A percentile compares a stretch with the other conserved stretches of the same genome.
These are phyloP conservation scores for Notodonta dromedarius DNA, from an alignment of 2,888 invertebrate genomes.

Conservation along the genomic window DNA sequence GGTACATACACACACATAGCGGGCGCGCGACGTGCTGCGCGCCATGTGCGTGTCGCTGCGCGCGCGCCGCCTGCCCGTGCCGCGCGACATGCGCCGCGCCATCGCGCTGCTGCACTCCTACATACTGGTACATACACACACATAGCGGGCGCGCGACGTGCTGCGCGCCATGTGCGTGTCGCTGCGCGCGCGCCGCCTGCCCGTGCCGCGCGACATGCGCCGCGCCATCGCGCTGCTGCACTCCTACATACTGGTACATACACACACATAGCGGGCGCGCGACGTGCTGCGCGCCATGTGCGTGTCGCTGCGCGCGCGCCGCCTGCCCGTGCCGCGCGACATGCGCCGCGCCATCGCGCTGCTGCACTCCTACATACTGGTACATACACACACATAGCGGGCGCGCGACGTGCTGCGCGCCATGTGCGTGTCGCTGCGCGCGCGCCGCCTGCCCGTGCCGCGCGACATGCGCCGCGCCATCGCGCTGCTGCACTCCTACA, in stretches of 20 bases:
- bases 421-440: slow-evolving; percentile 94
- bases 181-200: slow-evolving; percentile 91
- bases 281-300: slow-evolving; percentile 97
- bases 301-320: slow-evolving; percentile 91
- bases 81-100: slow-evolving; percentile 94
- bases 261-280: slow-evolving; percentile 92
- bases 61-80: slow-evolving; percentile 91
- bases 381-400: slow-evolving; percentile 85
- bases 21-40: slow-evolving; percentile 97
- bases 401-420: slow-evolving; percentile 98
- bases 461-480: slow-evolving; percentile 95
- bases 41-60: slow-evolving; percentile 95
- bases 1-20: slow-evolving; percentile 86
- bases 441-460: slow-evolving; percentile 92
- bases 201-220: slow-evolving; percentile 95
- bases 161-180: slow-evolving; percentile 97
- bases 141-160: slow-evolving; percentile 97
- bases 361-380: slow-evolving; percentile 95
- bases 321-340: slow-evolving; percentile 93
- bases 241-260: slow-evolving; percentile 89
- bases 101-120: slow-evolving; percentile 97
- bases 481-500: slow-evolving; percentile 96
- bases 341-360: slow-evolving; percentile 94
- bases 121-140: slow-evolving; percentile 74
- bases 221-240: slow-evolving; percentile 94